phyloP scores from a whole-genome alignment of 2,797 vertebrate species.

The Capromys pilorides region DNA sequence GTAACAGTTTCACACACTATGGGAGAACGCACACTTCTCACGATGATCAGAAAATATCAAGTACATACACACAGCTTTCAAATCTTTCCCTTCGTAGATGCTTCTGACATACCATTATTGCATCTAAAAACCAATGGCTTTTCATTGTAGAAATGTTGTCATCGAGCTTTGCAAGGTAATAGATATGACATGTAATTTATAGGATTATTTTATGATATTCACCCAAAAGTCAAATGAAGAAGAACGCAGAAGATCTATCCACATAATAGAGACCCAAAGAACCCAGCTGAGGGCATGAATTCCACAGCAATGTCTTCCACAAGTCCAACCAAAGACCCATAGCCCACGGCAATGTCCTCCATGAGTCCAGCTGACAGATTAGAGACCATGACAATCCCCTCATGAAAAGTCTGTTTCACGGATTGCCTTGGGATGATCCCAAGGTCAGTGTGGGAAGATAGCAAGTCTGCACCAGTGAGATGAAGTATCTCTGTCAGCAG shows the following conservation, averaged over 20 bases:
- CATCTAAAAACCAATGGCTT: slow-evolving; percentile 6
- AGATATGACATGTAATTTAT: background rate
- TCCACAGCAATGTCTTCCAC: background rate
- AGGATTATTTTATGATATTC: background rate
- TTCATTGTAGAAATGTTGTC: background rate
- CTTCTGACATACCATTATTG: background rate
- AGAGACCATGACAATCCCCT: background rate
- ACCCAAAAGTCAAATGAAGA: background rate
- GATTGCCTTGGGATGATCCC: background rate
- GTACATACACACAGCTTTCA: background rate
- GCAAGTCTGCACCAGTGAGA: background rate
- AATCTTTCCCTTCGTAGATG: background rate
- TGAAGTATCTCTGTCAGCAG: background rate
- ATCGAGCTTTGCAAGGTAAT: background rate
- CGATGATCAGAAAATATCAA: slow-evolving; percentile 32
- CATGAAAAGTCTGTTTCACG: background rate
- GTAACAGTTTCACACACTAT: background rate
- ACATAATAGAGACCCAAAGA: background rate
- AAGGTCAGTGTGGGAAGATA: background rate
- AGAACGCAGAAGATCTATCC: background rate
- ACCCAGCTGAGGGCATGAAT: background rate
- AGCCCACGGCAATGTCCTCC: background rate
- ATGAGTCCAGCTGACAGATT: background rate
- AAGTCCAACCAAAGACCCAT: background rate
- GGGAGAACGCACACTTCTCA: background rate